Percentiles rank a stretch among this genome's conserved stretches.
Evolutionary conservation across 2,113 vertebrate genomes (phyloP).

Genomic region (Crypturellus undulatus): DNA sequence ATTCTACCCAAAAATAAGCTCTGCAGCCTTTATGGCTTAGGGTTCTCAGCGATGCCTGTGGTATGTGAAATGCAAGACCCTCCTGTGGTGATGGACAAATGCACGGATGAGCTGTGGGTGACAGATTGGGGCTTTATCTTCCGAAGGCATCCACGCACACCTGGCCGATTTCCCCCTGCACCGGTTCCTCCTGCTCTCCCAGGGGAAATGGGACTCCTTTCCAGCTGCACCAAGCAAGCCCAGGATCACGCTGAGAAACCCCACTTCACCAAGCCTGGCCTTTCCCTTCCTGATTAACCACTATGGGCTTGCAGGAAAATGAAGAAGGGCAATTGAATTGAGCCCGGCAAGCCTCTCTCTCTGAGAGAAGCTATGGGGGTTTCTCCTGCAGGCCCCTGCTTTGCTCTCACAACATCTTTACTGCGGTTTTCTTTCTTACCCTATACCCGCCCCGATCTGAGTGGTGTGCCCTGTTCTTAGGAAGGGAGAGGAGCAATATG

Average conservation of each 20-base stretch:
- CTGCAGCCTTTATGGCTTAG: background rate
- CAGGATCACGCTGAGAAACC: background rate
- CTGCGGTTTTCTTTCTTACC: background rate
- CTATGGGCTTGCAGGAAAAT: background rate
- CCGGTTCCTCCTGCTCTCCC: background rate
- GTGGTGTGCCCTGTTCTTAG: background rate
- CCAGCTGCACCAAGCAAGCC: background rate
- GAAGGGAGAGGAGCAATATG: background rate
- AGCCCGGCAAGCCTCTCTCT: background rate
- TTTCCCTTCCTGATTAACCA: background rate
- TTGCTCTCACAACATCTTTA: background rate
- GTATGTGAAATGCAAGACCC: background rate
- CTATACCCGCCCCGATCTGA: background rate
- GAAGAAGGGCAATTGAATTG: background rate
- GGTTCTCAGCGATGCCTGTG: background rate
- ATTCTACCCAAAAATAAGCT: background rate
- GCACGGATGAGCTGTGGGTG: accelerated
- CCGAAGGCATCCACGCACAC: no score
- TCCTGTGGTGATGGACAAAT: background rate
- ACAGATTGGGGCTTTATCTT: background rate
- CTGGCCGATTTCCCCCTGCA: background rate
- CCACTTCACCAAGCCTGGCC: background rate
- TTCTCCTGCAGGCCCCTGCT: background rate
- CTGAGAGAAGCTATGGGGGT: background rate
- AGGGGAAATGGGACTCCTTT: accelerated